A percentile compares a stretch with the other conserved stretches of the same genome.
Evolutionary conservation across 2,113 vertebrate species (phyloP).

Genomic region (Patagioenas fasciata): DNA sequence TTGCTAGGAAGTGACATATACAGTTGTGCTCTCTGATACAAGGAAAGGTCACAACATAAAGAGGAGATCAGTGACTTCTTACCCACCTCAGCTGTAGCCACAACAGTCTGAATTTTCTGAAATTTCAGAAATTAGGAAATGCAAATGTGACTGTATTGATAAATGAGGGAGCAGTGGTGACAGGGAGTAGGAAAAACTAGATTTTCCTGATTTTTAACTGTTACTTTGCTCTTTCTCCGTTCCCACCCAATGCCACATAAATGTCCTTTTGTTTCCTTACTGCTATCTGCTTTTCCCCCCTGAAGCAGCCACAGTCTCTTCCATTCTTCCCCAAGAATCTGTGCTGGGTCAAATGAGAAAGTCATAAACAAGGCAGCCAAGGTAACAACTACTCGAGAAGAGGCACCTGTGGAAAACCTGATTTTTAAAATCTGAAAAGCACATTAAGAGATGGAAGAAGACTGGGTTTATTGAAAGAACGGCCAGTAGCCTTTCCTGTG

Average conservation of each 20-base stretch:
- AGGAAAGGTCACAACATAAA: not conserved
- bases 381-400: not conserved
- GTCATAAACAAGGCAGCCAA: fast-evolving
- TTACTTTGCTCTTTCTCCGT: not conserved
- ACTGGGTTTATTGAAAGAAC: not conserved
- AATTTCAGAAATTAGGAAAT: not conserved
- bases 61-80: not conserved
- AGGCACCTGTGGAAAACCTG: not conserved
- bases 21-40: not conserved
- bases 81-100: not conserved
- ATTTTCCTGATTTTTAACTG: not conserved
- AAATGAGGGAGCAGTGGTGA: not conserved
- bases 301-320: not conserved
- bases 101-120: not conserved
- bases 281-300: not conserved
- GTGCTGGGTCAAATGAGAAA: not conserved
- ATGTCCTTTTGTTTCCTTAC: not conserved
- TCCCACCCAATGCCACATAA: not conserved
- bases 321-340: not conserved
- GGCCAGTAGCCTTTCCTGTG: not conserved
- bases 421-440: not conserved
- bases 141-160: not conserved
- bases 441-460: not conserved
- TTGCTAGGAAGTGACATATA: not conserved
- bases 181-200: not conserved